These are phyloP conservation scores for Cyclophora punctaria DNA, from an alignment of 2,888 invertebrate genomes.

Conservation along the genomic window DNA sequence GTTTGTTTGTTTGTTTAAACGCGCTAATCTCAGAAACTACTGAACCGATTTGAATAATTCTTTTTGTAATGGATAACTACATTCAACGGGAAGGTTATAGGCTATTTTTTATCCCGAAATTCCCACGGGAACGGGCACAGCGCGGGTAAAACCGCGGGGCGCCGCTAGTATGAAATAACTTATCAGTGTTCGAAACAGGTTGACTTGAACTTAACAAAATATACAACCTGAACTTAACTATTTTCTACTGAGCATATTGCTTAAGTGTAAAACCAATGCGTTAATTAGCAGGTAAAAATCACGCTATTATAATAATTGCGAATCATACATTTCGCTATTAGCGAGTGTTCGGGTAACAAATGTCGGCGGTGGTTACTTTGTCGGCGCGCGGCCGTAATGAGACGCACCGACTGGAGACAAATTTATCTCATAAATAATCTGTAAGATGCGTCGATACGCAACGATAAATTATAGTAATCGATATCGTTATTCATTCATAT, in stretches of 20 bases:
- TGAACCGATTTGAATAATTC: too few relatives aligned
- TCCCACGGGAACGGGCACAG: too few relatives aligned
- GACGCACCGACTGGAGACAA: constrained; percentile 59
- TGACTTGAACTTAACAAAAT: too few relatives aligned
- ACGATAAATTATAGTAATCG: constrained; percentile 63
- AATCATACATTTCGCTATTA: constrained; percentile 56
- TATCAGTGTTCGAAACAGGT: too few relatives aligned
- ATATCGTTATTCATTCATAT: constrained; percentile 61
- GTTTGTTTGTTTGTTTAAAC: too few relatives aligned
- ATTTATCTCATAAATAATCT: constrained; percentile 68
- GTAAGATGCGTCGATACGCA: constrained; percentile 57
- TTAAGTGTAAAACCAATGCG: constrained; percentile 28
- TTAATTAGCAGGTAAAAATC: constrained; percentile 39
- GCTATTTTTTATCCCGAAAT: too few relatives aligned
- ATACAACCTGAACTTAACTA: constrained; percentile 2
- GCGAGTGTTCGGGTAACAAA: constrained; percentile 65
- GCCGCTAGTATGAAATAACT: too few relatives aligned
- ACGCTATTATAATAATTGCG: constrained; percentile 29
- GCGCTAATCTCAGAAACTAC: too few relatives aligned
- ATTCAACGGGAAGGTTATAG: too few relatives aligned
- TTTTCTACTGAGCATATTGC: constrained; percentile 24
- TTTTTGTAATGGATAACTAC: too few relatives aligned
- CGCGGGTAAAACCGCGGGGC: too few relatives aligned
- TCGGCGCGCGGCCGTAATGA: constrained; percentile 58
- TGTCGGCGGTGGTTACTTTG: constrained; percentile 51